phyloP scores from a whole-genome alignment of 2,113 vertebrate species.

The Danionella cerebrum region DNA sequence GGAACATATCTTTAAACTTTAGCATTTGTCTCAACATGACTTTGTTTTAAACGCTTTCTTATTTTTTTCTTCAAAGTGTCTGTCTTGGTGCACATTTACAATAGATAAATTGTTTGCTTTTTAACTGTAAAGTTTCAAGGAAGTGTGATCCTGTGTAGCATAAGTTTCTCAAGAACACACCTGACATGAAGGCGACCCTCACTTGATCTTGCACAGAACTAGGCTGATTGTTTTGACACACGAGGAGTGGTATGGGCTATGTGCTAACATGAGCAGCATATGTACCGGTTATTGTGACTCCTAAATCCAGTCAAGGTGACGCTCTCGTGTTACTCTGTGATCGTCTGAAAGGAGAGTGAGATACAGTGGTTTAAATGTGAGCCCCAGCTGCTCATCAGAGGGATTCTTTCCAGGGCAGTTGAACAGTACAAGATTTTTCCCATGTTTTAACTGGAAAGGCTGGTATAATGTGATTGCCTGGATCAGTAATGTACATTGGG shows the following conservation, averaged over 20 bases:
- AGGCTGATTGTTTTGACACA: not conserved
- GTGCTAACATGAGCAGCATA: constrained; percentile 37
- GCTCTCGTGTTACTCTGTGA: constrained; percentile 29
- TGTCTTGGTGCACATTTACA: too few relatives aligned
- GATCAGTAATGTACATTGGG: too few relatives aligned
- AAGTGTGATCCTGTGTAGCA: too few relatives aligned
- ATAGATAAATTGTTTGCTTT: too few relatives aligned
- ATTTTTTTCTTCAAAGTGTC: too few relatives aligned
- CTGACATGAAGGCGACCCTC: too few relatives aligned
- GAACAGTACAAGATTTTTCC: not conserved
- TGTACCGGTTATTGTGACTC: constrained; percentile 17
- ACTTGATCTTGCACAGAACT: not conserved
- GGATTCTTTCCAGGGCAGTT: not conserved
- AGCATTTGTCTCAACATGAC: too few relatives aligned
- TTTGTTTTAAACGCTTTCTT: too few relatives aligned
- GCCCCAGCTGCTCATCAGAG: constrained; percentile 32
- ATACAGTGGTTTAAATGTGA: not conserved
- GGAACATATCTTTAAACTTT: too few relatives aligned
- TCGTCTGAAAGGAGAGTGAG: not conserved
- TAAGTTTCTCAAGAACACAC: not conserved
- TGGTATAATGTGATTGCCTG: too few relatives aligned
- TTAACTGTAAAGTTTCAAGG: too few relatives aligned
- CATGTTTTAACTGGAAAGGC: not conserved
- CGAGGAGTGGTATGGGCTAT: constrained; percentile 38
- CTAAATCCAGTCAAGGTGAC: constrained; percentile 41